Conservation (phyloP, 2,113 vertebrate species). For the Xyrauchen texanus region DNA sequence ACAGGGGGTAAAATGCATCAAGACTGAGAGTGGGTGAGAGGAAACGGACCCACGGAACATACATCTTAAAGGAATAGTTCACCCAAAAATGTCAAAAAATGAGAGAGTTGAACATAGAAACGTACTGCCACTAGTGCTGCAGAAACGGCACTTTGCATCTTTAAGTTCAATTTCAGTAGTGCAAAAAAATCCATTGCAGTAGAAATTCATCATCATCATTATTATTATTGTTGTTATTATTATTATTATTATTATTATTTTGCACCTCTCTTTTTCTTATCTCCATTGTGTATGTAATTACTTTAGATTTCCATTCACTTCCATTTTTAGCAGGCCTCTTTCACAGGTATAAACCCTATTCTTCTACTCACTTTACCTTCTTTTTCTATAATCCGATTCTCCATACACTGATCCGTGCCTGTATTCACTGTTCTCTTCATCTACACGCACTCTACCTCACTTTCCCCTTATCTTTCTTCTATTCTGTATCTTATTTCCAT, state of each 20-base stretch:
- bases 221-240: no score
- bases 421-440: slow-evolving; percentile 4
- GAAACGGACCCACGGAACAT: slow-evolving; percentile 51
- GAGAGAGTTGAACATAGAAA: no score
- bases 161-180: no score
- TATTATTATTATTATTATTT: no score
- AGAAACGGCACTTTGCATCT: no score
- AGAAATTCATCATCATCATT: no score
- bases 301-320: slow-evolving; percentile 1
- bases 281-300: slow-evolving; percentile 4
- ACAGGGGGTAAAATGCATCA: slow-evolving; percentile 22
- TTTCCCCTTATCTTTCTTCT: background rate
- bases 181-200: no score
- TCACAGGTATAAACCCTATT: slow-evolving; percentile 24
- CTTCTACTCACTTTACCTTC: slow-evolving; percentile 14
- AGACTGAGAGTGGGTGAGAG: background rate
- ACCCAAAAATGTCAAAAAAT: no score
- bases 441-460: background rate
- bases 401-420: background rate
- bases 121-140: no score
- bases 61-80: slow-evolving; percentile 62
- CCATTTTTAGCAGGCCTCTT: background rate
- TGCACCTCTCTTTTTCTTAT: background rate
- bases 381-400: slow-evolving; percentile 24
- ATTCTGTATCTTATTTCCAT: no score